A percentile compares a stretch with the other conserved stretches of the same genome.
These are phyloP conservation scores for Sebastes itinus DNA, from an alignment of 2,797 vertebrate species.

Conservation along the genomic window DNA sequence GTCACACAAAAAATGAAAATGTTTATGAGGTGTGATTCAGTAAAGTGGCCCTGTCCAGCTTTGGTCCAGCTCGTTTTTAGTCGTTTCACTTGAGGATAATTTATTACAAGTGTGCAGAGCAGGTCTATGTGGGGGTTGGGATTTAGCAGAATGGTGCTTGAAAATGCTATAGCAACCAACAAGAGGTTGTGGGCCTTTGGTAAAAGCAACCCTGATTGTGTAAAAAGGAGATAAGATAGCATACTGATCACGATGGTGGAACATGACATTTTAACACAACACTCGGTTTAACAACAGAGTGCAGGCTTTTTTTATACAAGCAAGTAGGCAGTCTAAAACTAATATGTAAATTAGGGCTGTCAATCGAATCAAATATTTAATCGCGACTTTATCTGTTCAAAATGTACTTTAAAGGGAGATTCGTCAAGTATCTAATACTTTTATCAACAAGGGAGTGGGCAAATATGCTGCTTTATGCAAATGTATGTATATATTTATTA, in stretches of 20 bases:
- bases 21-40: conserved; percentile 86
- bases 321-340: conserved; percentile 5
- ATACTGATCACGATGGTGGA: conserved; percentile 49
- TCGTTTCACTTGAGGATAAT: conserved; percentile 98
- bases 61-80: conserved; percentile 89
- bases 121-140: conserved; percentile 83
- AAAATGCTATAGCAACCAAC: conserved; percentile 99
- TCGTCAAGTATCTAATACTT: too few species aligned
- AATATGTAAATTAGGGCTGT: background rate
- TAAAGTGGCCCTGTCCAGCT: conserved; percentile 87
- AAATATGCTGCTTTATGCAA: too few species aligned
- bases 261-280: conserved; percentile 61
- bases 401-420: too few species aligned
- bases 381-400: too few species aligned
- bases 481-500: too few species aligned
- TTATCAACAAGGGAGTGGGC: too few species aligned
- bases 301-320: background rate
- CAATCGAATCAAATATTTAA: too few species aligned
- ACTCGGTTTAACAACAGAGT: conserved; percentile 37
- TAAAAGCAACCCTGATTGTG: conserved; percentile 75
- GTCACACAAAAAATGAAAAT: conserved; percentile 63
- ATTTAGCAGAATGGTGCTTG: conserved; percentile 88
- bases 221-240: conserved; percentile 65
- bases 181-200: conserved; percentile 79
- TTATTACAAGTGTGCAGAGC: conserved; percentile 98